Evolutionary conservation across 2,888 invertebrate species (phyloP).

Genomic region (Apamea monoglypha): DNA sequence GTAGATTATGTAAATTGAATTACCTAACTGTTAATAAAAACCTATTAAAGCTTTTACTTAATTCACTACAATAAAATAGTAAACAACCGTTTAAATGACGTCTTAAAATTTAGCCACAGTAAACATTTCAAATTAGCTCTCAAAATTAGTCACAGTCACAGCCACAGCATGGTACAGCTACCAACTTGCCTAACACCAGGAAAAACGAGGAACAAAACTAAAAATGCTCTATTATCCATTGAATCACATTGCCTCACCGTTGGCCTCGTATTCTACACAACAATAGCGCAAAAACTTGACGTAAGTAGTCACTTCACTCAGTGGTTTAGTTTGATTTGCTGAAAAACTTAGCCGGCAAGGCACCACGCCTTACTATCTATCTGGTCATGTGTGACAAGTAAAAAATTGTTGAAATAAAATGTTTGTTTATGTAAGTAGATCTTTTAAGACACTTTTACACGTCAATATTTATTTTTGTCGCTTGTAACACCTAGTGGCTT

Average conservation of each 20-base stretch:
- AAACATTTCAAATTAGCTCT: neutral
- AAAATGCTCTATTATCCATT: conserved; percentile 55
- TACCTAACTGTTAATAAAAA: neutral
- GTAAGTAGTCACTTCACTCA: conserved; percentile 18
- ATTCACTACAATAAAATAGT: neutral
- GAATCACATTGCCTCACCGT: conserved; percentile 56
- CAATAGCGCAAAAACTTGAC: conserved; percentile 60
- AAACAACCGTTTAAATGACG: neutral
- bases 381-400: conserved; percentile 19
- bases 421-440: too few species aligned
- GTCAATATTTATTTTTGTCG: too few species aligned
- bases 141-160: conserved; percentile 3
- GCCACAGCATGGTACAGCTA: neutral
- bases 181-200: conserved; percentile 32
- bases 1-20: neutral
- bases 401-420: too few species aligned
- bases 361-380: conserved; percentile 20
- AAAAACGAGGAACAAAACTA: conserved; percentile 51
- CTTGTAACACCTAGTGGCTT: conserved; percentile 14
- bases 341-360: conserved; percentile 37
- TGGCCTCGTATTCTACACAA: conserved; percentile 60
- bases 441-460: too few species aligned
- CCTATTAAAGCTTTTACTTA: neutral
- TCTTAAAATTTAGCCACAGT: conserved; percentile 5
- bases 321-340: conserved; percentile 26